phyloP scores from a whole-genome alignment of 2,888 invertebrate species.

The Oithona nana region DNA sequence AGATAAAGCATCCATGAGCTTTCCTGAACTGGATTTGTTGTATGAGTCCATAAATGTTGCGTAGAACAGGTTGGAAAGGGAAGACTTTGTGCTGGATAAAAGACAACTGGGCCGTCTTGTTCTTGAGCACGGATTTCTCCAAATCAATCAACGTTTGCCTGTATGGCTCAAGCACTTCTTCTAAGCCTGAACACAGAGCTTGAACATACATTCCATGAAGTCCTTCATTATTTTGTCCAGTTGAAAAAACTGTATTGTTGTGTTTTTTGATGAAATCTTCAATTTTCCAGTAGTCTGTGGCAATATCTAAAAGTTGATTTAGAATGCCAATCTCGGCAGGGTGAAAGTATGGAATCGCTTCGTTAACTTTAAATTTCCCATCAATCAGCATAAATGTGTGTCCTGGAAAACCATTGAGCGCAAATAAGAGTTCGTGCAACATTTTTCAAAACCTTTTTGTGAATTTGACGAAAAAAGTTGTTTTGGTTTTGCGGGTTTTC shows the following conservation, averaged over 20 bases:
- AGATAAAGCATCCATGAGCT: background rate
- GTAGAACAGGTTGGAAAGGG: background rate
- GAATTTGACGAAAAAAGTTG: no score
- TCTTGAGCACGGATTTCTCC: conserved; percentile 18
- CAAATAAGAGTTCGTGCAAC: conserved; percentile 14
- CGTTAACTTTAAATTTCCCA: background rate
- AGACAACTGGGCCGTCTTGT: background rate
- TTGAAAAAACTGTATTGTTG: background rate
- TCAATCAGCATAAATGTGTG: background rate
- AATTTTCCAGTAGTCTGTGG: conserved; percentile 1
- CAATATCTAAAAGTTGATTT: background rate
- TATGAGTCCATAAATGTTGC: background rate
- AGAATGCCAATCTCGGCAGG: conserved; percentile 3
- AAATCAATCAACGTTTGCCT: conserved; percentile 27
- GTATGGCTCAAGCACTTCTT: conserved; percentile 24
- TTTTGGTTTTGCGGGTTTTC: no score
- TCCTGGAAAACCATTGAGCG: conserved; percentile 8
- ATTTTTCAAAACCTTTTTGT: no score
- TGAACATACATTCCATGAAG: conserved; percentile 7
- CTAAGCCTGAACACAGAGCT: conserved; percentile 24
- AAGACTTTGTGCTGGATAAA: background rate
- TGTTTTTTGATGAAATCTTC: background rate
- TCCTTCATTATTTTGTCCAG: background rate
- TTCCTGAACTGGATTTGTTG: background rate
- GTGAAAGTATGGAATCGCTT: background rate